Evolutionary conservation across 2,797 vertebrate genomes (phyloP).

Genomic region (Adelosebastes latens): DNA sequence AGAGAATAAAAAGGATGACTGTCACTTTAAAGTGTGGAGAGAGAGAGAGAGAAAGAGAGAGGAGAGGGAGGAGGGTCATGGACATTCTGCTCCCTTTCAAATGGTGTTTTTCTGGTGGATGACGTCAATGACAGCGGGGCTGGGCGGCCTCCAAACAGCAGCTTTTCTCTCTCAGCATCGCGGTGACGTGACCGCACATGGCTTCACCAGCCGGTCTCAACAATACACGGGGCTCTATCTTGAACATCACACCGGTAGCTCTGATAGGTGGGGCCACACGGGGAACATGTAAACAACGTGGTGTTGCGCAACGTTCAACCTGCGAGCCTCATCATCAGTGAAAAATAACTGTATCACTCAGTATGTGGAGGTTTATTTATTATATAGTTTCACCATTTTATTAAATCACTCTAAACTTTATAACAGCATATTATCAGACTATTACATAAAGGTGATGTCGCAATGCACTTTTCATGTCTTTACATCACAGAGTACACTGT

Average conservation of each 20-base stretch:
- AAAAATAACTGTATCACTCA: not conserved
- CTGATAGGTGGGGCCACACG: slow-evolving; percentile 77
- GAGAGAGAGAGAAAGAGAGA: not conserved
- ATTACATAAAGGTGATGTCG: not conserved
- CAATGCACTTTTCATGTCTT: not conserved
- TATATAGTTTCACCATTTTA: not conserved
- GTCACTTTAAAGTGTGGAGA: slow-evolving; percentile 74
- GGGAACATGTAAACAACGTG: slow-evolving; percentile 81
- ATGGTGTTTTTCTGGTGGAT: slow-evolving; percentile 63
- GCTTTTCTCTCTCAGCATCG: slow-evolving; percentile 18
- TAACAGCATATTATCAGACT: rapidly evolving
- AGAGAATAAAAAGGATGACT: slow-evolving; percentile 37
- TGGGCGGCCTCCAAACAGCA: slow-evolving; percentile 61
- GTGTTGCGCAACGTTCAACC: slow-evolving; percentile 75
- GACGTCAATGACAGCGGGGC: slow-evolving; percentile 77
- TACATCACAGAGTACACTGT: not conserved
- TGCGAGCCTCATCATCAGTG: not conserved
- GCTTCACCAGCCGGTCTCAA: slow-evolving; percentile 37
- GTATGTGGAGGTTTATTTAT: too few relatives aligned
- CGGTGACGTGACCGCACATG: slow-evolving; percentile 74
- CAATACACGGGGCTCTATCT: slow-evolving; percentile 49
- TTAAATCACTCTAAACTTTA: not conserved
- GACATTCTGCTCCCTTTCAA: slow-evolving; percentile 56
- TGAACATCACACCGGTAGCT: slow-evolving; percentile 65
- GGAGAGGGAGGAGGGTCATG: slow-evolving; percentile 15